Percentiles rank a stretch among this genome's conserved stretches.
Evolutionary conservation across 53 echinoderm and acorn worm genomes (phyloP).

Genomic region (Zoroaster sp.): DNA sequence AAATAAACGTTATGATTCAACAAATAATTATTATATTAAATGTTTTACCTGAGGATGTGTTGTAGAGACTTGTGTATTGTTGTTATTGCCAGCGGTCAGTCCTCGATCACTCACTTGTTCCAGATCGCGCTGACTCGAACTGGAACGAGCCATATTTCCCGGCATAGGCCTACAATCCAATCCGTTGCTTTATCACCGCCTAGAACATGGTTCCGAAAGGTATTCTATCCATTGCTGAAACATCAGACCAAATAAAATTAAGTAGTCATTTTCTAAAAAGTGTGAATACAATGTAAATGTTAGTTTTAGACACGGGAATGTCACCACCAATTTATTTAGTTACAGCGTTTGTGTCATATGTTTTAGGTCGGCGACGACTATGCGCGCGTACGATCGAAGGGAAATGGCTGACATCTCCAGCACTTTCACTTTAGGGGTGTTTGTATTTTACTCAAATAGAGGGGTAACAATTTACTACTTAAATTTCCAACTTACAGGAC

Average conservation of each 20-base stretch:
- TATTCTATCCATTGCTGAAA: neutral
- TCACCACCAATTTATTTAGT: neutral
- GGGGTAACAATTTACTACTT: neutral
- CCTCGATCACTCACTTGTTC: conserved; percentile 41
- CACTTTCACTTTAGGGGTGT: conserved; percentile 44
- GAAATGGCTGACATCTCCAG: conserved; percentile 31
- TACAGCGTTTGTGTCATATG: neutral
- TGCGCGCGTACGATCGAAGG: neutral
- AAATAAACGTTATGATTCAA: no score
- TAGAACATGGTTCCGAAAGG: conserved; percentile 19
- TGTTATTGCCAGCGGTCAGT: conserved; percentile 41
- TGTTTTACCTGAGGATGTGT: conserved; percentile 23
- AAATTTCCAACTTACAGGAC: neutral
- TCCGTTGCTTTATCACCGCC: conserved; percentile 8
- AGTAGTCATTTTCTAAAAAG: conserved; percentile 14
- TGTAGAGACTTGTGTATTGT: conserved; percentile 9
- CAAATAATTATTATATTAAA: no score
- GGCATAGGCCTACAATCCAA: conserved; percentile 35
- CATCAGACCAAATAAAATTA: neutral
- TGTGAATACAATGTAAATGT: neutral
- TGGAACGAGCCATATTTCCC: conserved; percentile 43
- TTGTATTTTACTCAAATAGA: neutral
- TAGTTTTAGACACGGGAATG: neutral
- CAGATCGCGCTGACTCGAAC: conserved; percentile 40
- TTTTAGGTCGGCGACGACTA: neutral